A percentile compares a stretch with the other conserved stretches of the same genome.
Conservation (phyloP, 2,797 vertebrate genomes). For the Nasua narica region DNA sequence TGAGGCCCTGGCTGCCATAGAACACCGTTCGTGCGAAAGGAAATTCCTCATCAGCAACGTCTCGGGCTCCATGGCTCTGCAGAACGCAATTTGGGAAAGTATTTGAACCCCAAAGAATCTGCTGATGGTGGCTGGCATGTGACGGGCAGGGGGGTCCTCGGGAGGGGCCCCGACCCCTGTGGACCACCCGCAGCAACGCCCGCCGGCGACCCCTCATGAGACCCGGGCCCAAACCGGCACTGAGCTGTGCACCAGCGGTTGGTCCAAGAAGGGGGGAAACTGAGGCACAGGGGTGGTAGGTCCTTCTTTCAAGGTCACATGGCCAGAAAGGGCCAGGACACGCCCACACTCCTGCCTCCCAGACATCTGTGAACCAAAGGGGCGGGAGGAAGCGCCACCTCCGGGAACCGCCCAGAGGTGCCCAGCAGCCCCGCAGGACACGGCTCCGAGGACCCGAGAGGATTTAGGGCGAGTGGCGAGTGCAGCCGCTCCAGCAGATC, state of each 20-base stretch:
- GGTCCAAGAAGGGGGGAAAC: not conserved
- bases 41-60: fast-evolving
- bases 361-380: no score
- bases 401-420: fast-evolving
- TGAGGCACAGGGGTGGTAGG: not conserved
- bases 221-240: not conserved
- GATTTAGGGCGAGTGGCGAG: not conserved
- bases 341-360: not conserved
- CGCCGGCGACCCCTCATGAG: fast-evolving
- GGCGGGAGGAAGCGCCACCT: fast-evolving
- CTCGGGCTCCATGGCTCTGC: fast-evolving
- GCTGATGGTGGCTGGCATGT: fast-evolving
- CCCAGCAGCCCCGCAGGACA: no score
- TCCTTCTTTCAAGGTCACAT: not conserved
- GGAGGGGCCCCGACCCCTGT: not conserved
- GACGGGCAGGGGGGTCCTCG: fast-evolving
- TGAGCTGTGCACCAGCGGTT: fast-evolving
- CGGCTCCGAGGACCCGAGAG: not conserved
- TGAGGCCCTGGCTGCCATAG: not conserved
- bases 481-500: fast-evolving
- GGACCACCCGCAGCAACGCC: not conserved
- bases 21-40: fast-evolving
- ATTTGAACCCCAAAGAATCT: not conserved
- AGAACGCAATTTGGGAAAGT: not conserved
- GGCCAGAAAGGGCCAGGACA: not conserved